Evolutionary conservation across 2,888 invertebrate genomes (phyloP).

Genomic region (Clusia tigrina): DNA sequence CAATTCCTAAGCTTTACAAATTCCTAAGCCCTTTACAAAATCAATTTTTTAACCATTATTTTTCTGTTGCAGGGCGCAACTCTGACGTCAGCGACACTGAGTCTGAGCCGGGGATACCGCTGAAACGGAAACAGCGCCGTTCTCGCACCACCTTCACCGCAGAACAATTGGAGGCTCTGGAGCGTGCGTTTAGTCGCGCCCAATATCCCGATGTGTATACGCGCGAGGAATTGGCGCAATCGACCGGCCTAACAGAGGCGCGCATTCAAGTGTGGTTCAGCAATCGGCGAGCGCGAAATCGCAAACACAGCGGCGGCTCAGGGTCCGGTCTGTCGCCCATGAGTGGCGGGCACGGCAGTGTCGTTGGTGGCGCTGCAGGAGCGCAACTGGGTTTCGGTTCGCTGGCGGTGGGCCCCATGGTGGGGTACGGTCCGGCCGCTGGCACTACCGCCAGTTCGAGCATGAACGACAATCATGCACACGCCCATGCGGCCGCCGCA

Average conservation of each 20-base stretch:
- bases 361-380: conserved; percentile 39
- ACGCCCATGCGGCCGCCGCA: conserved; percentile 55
- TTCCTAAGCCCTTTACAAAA: neutral
- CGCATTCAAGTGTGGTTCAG: conserved; percentile 98
- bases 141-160: conserved; percentile 94
- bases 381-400: conserved; percentile 57
- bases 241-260: conserved; percentile 87
- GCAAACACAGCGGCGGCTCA: conserved; percentile 75
- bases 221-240: conserved; percentile 89
- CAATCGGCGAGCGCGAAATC: conserved; percentile 90
- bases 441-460: conserved; percentile 54
- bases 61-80: conserved; percentile 52
- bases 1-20: too few species aligned
- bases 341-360: conserved; percentile 40
- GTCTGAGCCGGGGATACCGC: conserved; percentile 88
- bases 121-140: conserved; percentile 89
- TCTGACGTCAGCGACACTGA: conserved; percentile 83
- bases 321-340: conserved; percentile 51
- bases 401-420: conserved; percentile 60
- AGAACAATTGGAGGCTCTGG: conserved; percentile 89
- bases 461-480: conserved; percentile 57
- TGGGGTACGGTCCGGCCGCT: conserved; percentile 61
- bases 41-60: neutral
- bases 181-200: conserved; percentile 87
- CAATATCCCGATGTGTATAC: conserved; percentile 97